These are phyloP conservation scores for Cyanoramphus novaezelandiae DNA, from an alignment of 2,113 vertebrate species.

Conservation along the genomic window DNA sequence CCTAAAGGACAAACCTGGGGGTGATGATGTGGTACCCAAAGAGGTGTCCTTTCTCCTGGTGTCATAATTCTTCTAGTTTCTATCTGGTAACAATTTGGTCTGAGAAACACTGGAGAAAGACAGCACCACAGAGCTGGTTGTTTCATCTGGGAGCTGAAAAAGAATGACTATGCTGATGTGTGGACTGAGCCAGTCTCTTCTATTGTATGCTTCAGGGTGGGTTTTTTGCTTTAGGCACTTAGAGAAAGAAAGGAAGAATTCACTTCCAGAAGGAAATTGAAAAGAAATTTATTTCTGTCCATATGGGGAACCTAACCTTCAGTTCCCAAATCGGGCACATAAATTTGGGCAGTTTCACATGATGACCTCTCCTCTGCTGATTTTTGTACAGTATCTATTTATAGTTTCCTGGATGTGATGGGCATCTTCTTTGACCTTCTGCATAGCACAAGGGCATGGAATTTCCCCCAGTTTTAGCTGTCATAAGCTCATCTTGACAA, in stretches of 20 bases:
- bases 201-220: not conserved
- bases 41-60: not conserved
- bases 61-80: not conserved
- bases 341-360: not conserved
- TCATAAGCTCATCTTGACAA: not conserved
- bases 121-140: not conserved
- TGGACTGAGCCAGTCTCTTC: not conserved
- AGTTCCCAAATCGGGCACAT: not conserved
- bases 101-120: not conserved
- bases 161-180: not conserved
- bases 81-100: not conserved
- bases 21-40: not conserved
- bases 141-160: not conserved
- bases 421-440: not conserved
- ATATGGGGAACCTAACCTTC: not conserved
- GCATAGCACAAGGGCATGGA: not conserved
- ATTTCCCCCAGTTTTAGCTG: not conserved
- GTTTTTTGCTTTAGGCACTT: not conserved
- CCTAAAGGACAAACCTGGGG: not conserved
- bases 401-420: not conserved
- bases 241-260: not conserved
- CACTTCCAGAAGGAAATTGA: not conserved
- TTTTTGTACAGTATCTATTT: constrained; percentile 1
- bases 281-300: not conserved
- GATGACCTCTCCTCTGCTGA: not conserved